Percentiles rank a stretch among this genome's conserved stretches.
Conservation (phyloP, 2,113 vertebrate genomes). For the Zapornia atra region DNA sequence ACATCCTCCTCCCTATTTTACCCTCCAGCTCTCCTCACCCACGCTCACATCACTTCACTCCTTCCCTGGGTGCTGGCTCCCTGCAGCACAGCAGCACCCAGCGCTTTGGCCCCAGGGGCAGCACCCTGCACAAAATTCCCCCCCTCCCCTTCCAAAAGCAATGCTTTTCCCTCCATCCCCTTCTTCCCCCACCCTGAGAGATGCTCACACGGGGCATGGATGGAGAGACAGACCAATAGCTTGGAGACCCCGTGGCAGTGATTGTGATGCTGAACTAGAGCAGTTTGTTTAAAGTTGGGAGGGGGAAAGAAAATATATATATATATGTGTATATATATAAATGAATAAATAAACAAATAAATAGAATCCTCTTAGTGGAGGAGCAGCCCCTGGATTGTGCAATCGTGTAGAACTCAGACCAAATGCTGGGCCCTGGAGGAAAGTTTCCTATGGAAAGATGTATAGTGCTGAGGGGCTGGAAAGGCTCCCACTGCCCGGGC, state of each 20-base stretch:
- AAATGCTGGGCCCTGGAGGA: not conserved
- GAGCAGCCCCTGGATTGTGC: not conserved
- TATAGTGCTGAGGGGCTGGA: not conserved
- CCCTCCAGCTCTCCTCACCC: not conserved
- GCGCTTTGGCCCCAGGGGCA: too few species aligned
- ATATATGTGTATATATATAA: too few species aligned
- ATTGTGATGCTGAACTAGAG: not conserved
- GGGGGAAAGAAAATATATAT: too few species aligned
- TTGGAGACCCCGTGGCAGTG: accelerated
- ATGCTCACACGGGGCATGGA: accelerated
- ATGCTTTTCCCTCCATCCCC: not conserved
- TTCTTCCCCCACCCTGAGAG: not conserved
- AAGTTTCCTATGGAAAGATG: constrained; percentile 36
- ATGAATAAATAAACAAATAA: not conserved
- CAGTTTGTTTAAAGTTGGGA: not conserved
- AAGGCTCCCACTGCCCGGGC: not conserved
- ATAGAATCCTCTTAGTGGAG: not conserved
- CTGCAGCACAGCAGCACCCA: not conserved
- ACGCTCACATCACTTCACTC: not conserved
- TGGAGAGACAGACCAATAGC: not conserved
- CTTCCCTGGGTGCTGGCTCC: not conserved
- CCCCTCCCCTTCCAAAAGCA: accelerated
- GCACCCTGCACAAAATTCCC: not conserved
- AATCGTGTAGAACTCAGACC: accelerated
- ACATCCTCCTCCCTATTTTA: accelerated